Base-by-base conservation (phyloP, 2,797 vertebrate species). In the Carcharodon carcharias region DNA sequence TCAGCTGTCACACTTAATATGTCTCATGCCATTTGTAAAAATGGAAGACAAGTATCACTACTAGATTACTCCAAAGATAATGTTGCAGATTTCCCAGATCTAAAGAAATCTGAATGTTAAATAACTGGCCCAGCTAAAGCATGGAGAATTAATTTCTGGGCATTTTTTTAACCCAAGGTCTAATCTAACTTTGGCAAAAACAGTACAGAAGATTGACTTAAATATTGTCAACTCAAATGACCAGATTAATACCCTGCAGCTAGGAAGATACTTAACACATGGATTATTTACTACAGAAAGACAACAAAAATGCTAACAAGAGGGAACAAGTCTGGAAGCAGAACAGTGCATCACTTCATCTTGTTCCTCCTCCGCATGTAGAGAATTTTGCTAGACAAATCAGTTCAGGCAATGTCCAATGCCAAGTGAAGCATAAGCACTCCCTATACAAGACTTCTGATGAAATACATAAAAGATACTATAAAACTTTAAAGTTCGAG, bases 11-110 rank as follows among this genome's bases (percentile, higher is more conserved):
- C 28, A 63, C 28, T 73, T 31, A 77, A 77, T 96, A 96, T 96
- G 96, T 96, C 95, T 95, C 58, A 96, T 96, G 97, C 97, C 98
- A 97, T 97, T 97, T 97, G 97, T 96, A 8, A 89, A 96, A 96
- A 96, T 97, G 97, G 96, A 97, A 96, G 65, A 67, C 4, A 97
- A 96, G 96, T 95, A 97, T 96, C 96, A 96, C 96, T 56, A 89
- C 2, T 40, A 16, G 35, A 80, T 80, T 40, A 82, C 12, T 1
- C 80, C 5, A 54, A 26, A 28, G 9, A 18, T n/a, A 63, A n/a
- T n/a, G 28, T 4, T 92, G 58, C 16, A n/a, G 1, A 40, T 63
- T 63, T 63, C 56, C 28, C 4, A 82, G n/a, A 82, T 18, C 12
- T 80, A 16, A 40, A 82, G 3, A 9, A 77, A 14, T 7, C 7